Percentiles rank a stretch among this genome's conserved stretches.
These are phyloP conservation scores for Dicaeum eximium DNA, from an alignment of 2,113 vertebrate genomes.

Conservation along the genomic window DNA sequence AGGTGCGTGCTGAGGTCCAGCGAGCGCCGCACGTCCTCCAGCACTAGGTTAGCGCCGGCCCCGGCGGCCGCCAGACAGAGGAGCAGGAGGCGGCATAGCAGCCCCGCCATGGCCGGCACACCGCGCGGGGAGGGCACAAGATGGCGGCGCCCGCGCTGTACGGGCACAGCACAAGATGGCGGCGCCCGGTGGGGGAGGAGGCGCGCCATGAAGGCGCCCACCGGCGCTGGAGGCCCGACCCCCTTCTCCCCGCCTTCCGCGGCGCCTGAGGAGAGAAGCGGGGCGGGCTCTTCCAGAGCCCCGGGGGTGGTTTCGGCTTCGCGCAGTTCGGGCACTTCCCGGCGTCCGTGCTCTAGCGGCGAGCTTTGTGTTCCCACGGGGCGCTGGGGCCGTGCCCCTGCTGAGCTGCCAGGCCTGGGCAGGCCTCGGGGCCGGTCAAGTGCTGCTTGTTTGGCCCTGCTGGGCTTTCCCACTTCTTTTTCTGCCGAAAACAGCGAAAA, in stretches of 20 bases:
- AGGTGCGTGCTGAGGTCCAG: slow-evolving; percentile 91
- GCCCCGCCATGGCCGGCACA: slow-evolving; percentile 63
- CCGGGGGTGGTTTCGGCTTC: fast-evolving
- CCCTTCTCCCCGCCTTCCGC: no score
- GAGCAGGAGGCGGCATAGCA: slow-evolving; percentile 19
- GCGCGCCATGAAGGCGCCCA: slow-evolving; percentile 54
- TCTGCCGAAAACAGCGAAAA: not conserved
- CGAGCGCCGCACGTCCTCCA: slow-evolving; percentile 89
- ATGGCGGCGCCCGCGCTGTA: slow-evolving; percentile 15
- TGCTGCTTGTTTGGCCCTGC: fast-evolving
- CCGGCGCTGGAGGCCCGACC: not conserved
- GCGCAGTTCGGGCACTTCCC: fast-evolving
- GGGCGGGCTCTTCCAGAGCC: not conserved
- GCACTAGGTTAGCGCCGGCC: slow-evolving; percentile 66
- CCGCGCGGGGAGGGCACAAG: slow-evolving; percentile 8
- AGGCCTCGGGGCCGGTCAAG: not conserved
- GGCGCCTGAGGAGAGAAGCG: not conserved
- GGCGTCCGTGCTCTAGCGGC: fast-evolving
- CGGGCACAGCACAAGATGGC: slow-evolving; percentile 43
- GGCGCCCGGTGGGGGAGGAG: not conserved
- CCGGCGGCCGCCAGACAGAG: slow-evolving; percentile 50
- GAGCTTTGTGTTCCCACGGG: not conserved
- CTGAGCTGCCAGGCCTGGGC: not conserved
- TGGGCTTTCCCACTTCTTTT: not conserved
- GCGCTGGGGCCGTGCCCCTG: fast-evolving